Evolutionary conservation across 2,797 vertebrate species (phyloP), one percentile per base, ranked within the genome.

Genomic region (Intellagama lesueurii): DNA sequence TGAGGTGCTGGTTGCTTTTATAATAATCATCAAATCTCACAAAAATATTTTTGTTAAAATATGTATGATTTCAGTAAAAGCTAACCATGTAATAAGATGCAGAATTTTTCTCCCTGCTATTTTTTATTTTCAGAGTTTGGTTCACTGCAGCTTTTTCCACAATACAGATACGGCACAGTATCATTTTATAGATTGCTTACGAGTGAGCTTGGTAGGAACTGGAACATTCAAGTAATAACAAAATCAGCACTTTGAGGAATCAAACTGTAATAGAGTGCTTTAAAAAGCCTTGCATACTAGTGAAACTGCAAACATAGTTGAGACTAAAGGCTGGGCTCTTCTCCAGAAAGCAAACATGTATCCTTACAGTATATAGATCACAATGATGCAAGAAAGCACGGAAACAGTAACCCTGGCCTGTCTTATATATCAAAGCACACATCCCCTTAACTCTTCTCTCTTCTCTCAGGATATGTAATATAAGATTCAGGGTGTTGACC

Each of bases 111-210:
- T 44, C 7, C 0, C 60, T 80, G 0, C 0, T 0, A 40, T 78
- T 93, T 93, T 84, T 66, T 91, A 24, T 8, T 85, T 81, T 90
- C 90, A 64, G 60, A 35, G 19, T 72, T 66, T 17, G 40, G 83
- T 81, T 32, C 26, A 0, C 77, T 77, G 3, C 7, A 80, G 1
- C 30, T 91, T 30, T 90, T 49, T 32, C 8, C 8, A 22, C 28
- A 81, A 49, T 35, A 52, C 69, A 60, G 0, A 88, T 66, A 1
- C 5, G 82, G 7, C 0, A 7, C 7, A 88, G 56, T 1, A 35
- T 1, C 70, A 66, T 73, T 87, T 77, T 47, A 88, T 70, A 78
- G 83, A 92, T 1, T 93, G 6, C 4, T 86, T 70, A 88, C 6
- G 40, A 24, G n/a, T 68, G 28, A 73, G 22, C 83, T 85, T 82